phyloP scores from a whole-genome alignment of 1,140 invertebrate species.

The Anastatus disparis region DNA sequence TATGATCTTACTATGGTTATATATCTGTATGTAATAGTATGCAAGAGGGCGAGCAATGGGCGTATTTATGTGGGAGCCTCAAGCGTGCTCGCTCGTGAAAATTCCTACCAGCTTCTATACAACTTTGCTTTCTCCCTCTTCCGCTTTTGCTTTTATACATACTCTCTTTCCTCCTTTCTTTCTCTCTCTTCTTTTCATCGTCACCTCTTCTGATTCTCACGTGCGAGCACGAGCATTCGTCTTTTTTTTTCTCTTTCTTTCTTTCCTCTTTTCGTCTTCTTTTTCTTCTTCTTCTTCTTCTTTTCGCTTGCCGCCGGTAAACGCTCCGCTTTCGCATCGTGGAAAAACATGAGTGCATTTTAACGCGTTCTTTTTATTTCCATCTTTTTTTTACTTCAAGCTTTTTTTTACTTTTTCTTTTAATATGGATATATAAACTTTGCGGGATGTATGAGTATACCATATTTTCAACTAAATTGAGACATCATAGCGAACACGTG shows the following conservation, averaged over 20 bases:
- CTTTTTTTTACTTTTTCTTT: neutral
- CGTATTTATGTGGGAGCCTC: conserved; percentile 38
- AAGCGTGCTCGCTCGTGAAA: conserved; percentile 28
- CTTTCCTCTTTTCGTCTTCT: neutral
- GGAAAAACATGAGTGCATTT: conserved; percentile 3
- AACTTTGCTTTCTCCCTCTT: conserved; percentile 19
- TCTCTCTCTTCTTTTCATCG: conserved; percentile 18
- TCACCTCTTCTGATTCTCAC: conserved; percentile 39
- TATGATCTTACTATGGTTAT: too few relatives aligned
- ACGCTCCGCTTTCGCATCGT: neutral
- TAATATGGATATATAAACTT: neutral
- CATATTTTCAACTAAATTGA: conserved; percentile 39
- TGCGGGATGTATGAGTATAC: neutral
- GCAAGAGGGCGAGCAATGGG: conserved; percentile 30
- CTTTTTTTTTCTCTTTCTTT: conserved; percentile 8
- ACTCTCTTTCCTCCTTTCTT: too few relatives aligned
- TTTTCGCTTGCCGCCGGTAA: neutral
- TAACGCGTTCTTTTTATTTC: conserved; percentile 37
- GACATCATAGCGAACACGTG: conserved; percentile 10
- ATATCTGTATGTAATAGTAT: conserved; percentile 19
- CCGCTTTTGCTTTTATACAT: neutral
- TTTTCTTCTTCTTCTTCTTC: neutral
- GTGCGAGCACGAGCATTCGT: conserved; percentile 4
- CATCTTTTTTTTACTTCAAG: conserved; percentile 13
- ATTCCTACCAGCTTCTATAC: conserved; percentile 27